Base-by-base conservation (phyloP, 2,888 invertebrate genomes). In the Dryocosmus kuriphilus region DNA sequence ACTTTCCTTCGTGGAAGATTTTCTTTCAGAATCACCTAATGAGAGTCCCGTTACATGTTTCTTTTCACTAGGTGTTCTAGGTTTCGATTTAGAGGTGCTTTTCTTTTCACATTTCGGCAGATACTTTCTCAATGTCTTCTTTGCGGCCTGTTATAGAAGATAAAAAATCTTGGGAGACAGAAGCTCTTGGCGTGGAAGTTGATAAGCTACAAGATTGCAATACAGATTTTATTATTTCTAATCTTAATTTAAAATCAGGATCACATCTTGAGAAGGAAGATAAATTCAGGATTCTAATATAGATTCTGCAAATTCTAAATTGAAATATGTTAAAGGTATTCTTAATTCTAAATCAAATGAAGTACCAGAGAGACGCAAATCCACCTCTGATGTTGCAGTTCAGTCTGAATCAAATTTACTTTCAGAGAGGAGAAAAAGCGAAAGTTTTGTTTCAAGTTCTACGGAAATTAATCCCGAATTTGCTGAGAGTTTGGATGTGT, bases 41-140 rank as follows among this genome's bases (percentile, higher is more conserved):
- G n/a, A n/a, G n/a, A n/a, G n/a, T n/a, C n/a, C n/a, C n/a, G n/a
- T n/a, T n/a, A n/a, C n/a, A n/a, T 89, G 88, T 60, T 87, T 86
- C 41, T 87, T 90, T 41, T 89, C 89, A 62, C 86, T 87, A 3
- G 84, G 83, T 55, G 84, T 89, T 79, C 86, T 90, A 22, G 85
- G 85, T 77, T 87, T 86, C 2, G 77, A 79, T 79, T 79, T 84
- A 35, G 67, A 79, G 19, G 81, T 79, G 46, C 27, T 63, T 24
- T 82, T 79, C 24, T 46, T 75, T 57, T 81, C 79, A 60, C 84
- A 85, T 75, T 80, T 88, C 11, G 82, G 83, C 16, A 90, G 84
- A 76, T 88, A 91, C 60, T 88, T 88, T 76, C 87, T 90, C 22
- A 91, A 80, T 14, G 89, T 88, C 63, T 91, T 91, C 67, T 91